A percentile compares a stretch with the other conserved stretches of the same genome.
These are phyloP conservation scores for Maylandia zebra DNA, from an alignment of 2,113 vertebrate species.

Conservation along the genomic window DNA sequence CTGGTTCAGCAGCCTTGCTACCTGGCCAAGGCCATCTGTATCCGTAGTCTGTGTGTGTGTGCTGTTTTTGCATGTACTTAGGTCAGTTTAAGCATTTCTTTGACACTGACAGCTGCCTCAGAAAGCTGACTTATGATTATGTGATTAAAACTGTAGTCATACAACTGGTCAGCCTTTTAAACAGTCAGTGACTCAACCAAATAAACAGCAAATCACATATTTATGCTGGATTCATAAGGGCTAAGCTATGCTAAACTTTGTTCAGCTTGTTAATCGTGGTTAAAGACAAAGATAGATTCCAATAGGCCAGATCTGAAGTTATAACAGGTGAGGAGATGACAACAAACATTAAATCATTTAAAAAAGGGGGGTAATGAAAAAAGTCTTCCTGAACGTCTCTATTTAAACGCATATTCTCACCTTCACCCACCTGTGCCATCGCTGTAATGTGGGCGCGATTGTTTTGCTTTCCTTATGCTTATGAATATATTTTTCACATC, in stretches of 20 bases:
- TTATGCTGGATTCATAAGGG: not conserved
- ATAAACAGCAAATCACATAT: not conserved
- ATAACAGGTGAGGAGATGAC: not conserved
- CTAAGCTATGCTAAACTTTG: not conserved
- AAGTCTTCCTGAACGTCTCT: not conserved
- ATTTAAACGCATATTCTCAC: not conserved
- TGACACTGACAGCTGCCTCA: not conserved
- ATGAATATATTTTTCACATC: not conserved
- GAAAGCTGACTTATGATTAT: not conserved
- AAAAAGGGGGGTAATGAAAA: not conserved
- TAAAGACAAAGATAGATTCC: not conserved
- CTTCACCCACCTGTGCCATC: not conserved
- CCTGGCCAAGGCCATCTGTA: not conserved
- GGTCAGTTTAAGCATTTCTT: not conserved
- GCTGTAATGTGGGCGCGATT: not conserved
- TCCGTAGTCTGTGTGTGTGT: not conserved
- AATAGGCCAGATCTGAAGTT: not conserved
- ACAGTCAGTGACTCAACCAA: not conserved
- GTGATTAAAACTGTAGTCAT: not conserved
- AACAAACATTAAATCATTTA: not conserved
- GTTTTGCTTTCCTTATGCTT: not conserved
- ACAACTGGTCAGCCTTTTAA: not conserved
- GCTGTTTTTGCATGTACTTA: not conserved
- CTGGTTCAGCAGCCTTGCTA: constrained; percentile 28
- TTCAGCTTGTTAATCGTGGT: not conserved